A percentile compares a stretch with the other conserved stretches of the same genome.
Evolutionary conservation across 2,888 invertebrate genomes (phyloP).

Genomic region (Ophion costatus): DNA sequence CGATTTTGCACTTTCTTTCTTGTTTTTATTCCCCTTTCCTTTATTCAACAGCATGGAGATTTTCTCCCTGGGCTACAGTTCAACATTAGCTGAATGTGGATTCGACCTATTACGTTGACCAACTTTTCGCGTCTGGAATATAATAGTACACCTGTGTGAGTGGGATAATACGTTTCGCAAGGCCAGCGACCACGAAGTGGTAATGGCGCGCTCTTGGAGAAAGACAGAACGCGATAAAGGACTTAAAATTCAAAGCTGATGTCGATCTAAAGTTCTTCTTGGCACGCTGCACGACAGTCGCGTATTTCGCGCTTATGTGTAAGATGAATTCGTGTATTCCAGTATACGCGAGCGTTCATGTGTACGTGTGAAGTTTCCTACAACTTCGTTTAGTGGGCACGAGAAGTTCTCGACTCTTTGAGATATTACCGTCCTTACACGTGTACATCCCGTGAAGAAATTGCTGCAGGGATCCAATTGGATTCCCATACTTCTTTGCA

Average conservation of each 20-base stretch:
- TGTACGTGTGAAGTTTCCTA: conserved; percentile 38
- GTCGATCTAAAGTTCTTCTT: conserved; percentile 59
- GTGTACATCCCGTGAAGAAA: no score
- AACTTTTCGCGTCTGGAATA: conserved; percentile 32
- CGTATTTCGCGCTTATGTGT: conserved; percentile 20
- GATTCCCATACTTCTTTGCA: no score
- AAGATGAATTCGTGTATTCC: not conserved
- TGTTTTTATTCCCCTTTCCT: not conserved
- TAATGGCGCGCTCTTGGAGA: conserved; percentile 28
- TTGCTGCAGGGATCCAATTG: no score
- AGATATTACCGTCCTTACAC: conserved; percentile 29
- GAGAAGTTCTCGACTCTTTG: conserved; percentile 29
- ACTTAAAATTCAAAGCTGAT: conserved; percentile 61
- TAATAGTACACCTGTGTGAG: conserved; percentile 26
- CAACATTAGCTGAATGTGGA: conserved; percentile 28
- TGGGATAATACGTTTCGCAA: conserved; percentile 19
- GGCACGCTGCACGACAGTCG: conserved; percentile 34
- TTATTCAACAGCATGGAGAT: not conserved
- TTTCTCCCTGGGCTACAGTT: conserved; percentile 23
- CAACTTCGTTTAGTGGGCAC: conserved; percentile 55
- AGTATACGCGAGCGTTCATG: not conserved
- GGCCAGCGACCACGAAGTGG: not conserved
- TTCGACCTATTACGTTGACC: conserved; percentile 43
- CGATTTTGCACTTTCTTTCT: conserved; percentile 5
- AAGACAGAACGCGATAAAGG: conserved; percentile 5